These are phyloP conservation scores for Festucalex cinctus DNA, from an alignment of 2,113 vertebrate species.

Conservation along the genomic window DNA sequence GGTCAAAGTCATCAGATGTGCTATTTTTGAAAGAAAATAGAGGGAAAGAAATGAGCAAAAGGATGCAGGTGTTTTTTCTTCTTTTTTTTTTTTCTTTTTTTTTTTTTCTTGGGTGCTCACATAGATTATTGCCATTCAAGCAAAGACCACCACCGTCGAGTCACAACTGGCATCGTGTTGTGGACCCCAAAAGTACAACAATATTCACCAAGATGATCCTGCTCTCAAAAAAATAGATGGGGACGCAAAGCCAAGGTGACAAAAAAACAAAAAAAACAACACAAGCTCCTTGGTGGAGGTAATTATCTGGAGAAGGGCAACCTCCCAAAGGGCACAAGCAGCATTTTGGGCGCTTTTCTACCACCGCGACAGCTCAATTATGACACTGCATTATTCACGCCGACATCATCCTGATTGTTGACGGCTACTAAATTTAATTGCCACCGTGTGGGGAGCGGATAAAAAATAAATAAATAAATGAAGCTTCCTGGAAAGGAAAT, in stretches of 20 bases:
- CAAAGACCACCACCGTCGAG: too few relatives aligned
- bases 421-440: neutral
- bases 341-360: neutral
- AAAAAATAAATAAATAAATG: neutral
- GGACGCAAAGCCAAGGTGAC: neutral
- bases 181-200: neutral
- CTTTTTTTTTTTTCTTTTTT: too few relatives aligned
- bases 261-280: too few relatives aligned
- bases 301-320: constrained; percentile 4
- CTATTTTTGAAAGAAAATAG: too few relatives aligned
- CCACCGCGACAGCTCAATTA: neutral
- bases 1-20: too few relatives aligned
- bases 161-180: too few relatives aligned
- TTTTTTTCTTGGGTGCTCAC: too few relatives aligned
- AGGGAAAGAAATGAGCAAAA: too few relatives aligned
- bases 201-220: neutral
- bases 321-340: neutral
- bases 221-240: neutral
- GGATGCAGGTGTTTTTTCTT: too few relatives aligned
- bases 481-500: too few relatives aligned
- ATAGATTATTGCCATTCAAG: too few relatives aligned
- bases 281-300: constrained; percentile 1
- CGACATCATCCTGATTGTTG: neutral
- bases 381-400: neutral
- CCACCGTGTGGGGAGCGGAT: neutral